These are phyloP conservation scores for Carettochelys insculpta DNA, from an alignment of 2,113 vertebrate genomes.

Conservation along the genomic window DNA sequence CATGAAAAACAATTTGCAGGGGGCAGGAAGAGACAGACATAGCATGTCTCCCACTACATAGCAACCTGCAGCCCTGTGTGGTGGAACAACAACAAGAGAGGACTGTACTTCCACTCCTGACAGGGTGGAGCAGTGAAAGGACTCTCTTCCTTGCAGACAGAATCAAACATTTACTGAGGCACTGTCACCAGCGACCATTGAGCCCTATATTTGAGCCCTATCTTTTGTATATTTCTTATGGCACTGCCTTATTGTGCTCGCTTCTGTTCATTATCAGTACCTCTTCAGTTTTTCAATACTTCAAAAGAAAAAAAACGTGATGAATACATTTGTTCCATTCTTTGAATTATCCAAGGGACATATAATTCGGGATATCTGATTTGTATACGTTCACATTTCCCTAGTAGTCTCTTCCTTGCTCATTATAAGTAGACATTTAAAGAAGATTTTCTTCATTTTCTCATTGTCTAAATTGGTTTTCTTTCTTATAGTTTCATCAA, in stretches of 20 bases:
- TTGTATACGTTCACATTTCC: not conserved
- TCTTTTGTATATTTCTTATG: not conserved
- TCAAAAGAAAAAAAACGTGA: not conserved
- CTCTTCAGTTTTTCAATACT: not conserved
- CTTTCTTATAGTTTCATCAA: not conserved
- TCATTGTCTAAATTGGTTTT: not conserved
- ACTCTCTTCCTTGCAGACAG: not conserved
- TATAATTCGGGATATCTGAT: not conserved
- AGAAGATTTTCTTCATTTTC: not conserved
- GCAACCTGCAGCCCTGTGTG: not conserved
- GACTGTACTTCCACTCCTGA: not conserved
- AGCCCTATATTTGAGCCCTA: not conserved
- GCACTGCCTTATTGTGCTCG: not conserved
- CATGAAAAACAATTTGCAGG: not conserved
- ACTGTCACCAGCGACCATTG: too few species aligned
- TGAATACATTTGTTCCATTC: not conserved
- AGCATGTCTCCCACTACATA: not conserved
- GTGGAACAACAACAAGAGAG: too few species aligned
- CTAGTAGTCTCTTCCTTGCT: not conserved
- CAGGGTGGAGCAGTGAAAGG: not conserved
- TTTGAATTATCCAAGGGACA: not conserved
- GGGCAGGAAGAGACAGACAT: not conserved
- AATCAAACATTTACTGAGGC: too few species aligned
- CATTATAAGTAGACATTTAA: not conserved
- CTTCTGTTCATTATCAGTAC: not conserved